Percentiles rank a stretch among this genome's conserved stretches.
Conservation (phyloP, 2,113 vertebrate genomes). For the Ia io region DNA sequence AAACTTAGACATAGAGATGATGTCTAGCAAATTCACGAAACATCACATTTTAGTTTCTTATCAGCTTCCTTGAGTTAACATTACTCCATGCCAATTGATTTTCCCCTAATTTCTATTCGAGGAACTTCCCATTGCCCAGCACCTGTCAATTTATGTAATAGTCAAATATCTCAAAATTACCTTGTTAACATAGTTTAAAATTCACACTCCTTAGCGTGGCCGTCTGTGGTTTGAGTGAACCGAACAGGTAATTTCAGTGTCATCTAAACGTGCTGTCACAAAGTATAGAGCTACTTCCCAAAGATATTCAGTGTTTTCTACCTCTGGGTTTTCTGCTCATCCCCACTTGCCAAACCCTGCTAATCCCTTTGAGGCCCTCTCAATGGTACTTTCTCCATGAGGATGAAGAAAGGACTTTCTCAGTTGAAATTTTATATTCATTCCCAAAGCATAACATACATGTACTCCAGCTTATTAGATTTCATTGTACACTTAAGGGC, state of each 20-base stretch:
- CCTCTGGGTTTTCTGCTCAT: background rate
- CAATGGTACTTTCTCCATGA: background rate
- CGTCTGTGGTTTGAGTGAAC: background rate
- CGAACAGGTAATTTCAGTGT: background rate
- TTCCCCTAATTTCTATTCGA: background rate
- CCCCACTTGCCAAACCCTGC: background rate
- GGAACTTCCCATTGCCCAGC: background rate
- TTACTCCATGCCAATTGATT: background rate
- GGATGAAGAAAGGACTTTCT: background rate
- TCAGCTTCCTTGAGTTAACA: background rate
- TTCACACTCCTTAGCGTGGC: background rate
- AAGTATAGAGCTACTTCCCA: background rate
- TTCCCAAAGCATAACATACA: background rate
- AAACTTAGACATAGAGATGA: background rate
- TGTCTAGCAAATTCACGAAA: background rate
- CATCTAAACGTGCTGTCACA: background rate
- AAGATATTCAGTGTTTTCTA: background rate
- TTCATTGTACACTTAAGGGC: background rate
- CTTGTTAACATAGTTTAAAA: background rate
- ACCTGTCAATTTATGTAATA: background rate
- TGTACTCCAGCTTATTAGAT: background rate
- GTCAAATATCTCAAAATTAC: conserved; percentile 8
- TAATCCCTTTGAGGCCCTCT: background rate
- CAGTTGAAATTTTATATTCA: background rate
- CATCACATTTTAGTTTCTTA: background rate